These are phyloP conservation scores for Macaria liturata DNA, from an alignment of 2,888 invertebrate species.

Conservation along the genomic window DNA sequence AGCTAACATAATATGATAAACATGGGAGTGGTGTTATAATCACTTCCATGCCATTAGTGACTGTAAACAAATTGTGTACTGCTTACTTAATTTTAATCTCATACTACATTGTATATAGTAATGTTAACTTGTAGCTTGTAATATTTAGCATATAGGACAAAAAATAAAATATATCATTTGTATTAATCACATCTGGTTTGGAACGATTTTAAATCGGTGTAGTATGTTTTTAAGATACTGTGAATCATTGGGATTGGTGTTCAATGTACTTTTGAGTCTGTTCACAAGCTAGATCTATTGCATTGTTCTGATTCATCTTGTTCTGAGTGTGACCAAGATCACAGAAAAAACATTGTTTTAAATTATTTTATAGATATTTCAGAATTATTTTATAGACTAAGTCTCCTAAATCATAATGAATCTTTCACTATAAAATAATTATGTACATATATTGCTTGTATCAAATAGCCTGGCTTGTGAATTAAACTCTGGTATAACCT, in stretches of 20 bases:
- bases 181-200: constrained; percentile 58
- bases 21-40: constrained; percentile 75
- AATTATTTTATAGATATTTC: not conserved
- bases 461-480: constrained; percentile 2
- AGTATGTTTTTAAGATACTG: constrained; percentile 56
- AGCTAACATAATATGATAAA: constrained; percentile 22
- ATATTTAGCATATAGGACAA: constrained; percentile 37
- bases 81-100: constrained; percentile 48
- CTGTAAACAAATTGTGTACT: constrained; percentile 40
- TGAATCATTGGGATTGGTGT: constrained; percentile 48
- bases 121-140: constrained; percentile 55
- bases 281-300: not conserved
- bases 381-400: not conserved
- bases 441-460: too few relatives aligned
- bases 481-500: not conserved
- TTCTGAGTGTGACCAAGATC: too few relatives aligned
- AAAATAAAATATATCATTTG: constrained; percentile 55
- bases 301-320: too few relatives aligned
- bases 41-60: constrained; percentile 58
- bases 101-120: constrained; percentile 32
- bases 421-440: too few relatives aligned
- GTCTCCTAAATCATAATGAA: too few relatives aligned
- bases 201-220: constrained; percentile 71
- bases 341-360: not conserved
- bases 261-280: not conserved